A percentile compares a stretch with the other conserved stretches of the same genome.
Conservation (phyloP, 2,888 invertebrate species). For the Ernsta delagoae region DNA sequence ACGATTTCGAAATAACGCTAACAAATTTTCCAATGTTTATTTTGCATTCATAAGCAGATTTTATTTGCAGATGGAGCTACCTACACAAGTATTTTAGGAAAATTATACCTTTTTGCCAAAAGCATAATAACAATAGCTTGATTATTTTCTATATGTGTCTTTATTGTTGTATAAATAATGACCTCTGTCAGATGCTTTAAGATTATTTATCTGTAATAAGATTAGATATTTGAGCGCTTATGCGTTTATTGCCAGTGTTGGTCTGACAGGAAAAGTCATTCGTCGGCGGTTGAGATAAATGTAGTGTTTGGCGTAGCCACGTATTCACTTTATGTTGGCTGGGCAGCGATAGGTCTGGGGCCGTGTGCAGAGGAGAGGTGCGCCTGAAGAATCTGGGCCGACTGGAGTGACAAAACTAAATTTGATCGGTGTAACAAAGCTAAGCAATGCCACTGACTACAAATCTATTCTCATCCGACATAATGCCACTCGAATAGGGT, state of each 20-base stretch:
- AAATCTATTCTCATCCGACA: constrained; percentile 46
- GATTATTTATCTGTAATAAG: constrained; percentile 1
- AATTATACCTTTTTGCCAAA: constrained; percentile 9
- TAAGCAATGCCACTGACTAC: constrained; percentile 64
- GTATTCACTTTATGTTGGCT: constrained; percentile 63
- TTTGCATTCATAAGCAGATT: constrained; percentile 49
- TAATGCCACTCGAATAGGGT: constrained; percentile 36
- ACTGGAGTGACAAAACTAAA: constrained; percentile 84
- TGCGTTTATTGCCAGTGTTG: constrained; percentile 47
- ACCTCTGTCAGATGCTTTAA: not conserved
- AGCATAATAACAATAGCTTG: not conserved
- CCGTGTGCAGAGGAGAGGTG: constrained; percentile 78
- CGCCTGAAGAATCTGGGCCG: constrained; percentile 78
- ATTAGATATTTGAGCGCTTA: constrained; percentile 18
- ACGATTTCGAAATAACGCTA: constrained; percentile 46
- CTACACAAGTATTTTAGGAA: constrained; percentile 8
- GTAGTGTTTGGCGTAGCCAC: constrained; percentile 65
- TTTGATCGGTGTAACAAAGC: constrained; percentile 79
- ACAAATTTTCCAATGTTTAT: constrained; percentile 49
- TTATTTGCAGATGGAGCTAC: not conserved
- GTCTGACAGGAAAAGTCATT: constrained; percentile 67
- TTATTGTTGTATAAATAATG: not conserved
- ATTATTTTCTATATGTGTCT: not conserved
- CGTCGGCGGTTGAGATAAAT: constrained; percentile 65
- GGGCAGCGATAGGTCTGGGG: constrained; percentile 74